A percentile compares a stretch with the other conserved stretches of the same genome.
phyloP scores from a whole-genome alignment of 2,888 invertebrate genomes.

The Apodemia hepburni region DNA sequence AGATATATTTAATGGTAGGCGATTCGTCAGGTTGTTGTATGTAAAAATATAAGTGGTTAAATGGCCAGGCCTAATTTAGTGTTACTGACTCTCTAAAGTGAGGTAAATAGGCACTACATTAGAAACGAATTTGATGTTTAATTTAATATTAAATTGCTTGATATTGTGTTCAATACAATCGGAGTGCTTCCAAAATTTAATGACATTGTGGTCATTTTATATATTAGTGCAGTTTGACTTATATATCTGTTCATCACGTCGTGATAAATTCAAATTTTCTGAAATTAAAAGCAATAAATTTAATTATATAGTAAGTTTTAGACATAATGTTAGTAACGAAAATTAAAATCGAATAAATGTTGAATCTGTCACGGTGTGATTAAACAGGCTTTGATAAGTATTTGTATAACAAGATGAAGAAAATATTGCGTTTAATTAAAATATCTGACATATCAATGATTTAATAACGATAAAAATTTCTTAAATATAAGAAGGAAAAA shows the following conservation, averaged over 20 bases:
- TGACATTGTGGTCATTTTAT: conserved; percentile 18
- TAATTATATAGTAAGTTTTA: conserved; percentile 3
- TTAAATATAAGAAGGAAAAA: too few species aligned
- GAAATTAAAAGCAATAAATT: conserved; percentile 1
- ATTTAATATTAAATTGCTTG: conserved; percentile 22
- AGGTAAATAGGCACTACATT: background rate
- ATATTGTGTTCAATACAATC: conserved; percentile 24
- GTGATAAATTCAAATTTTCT: conserved; percentile 12
- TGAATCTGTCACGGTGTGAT: background rate
- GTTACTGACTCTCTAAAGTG: conserved; percentile 10
- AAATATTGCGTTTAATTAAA: background rate
- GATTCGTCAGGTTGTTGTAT: conserved; percentile 44
- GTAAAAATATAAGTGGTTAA: conserved; percentile 39
- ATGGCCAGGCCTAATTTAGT: conserved; percentile 9
- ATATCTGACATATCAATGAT: too few species aligned
- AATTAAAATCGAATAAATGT: background rate
- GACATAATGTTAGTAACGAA: background rate
- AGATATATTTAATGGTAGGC: conserved; percentile 13
- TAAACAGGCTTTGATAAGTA: background rate
- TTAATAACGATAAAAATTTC: too few species aligned
- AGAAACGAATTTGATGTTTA: conserved; percentile 21
- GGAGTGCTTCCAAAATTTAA: conserved; percentile 24
- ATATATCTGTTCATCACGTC: conserved; percentile 10
- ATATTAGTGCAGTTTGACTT: conserved; percentile 18
- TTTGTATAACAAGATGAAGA: background rate